Evolutionary conservation across 2,113 vertebrate species (phyloP).

Genomic region (Gobius niger): DNA sequence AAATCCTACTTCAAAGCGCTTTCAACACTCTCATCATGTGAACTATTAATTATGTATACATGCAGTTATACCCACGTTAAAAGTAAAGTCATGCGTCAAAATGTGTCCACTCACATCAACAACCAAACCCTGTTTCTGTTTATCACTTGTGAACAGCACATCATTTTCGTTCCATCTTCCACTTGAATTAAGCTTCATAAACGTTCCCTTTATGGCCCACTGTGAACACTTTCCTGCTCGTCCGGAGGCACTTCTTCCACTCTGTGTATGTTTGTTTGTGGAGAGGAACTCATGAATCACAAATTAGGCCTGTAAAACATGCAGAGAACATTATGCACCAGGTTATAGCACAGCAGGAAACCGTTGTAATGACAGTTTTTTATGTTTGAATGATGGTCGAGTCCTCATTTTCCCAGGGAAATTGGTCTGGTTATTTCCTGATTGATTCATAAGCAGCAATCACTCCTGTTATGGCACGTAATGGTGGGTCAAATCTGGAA

Average conservation of each 20-base stretch:
- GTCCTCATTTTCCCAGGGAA: slow-evolving; percentile 27
- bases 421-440: slow-evolving; percentile 8
- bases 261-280: slow-evolving; percentile 37
- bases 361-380: slow-evolving; percentile 17
- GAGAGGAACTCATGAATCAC: slow-evolving; percentile 9
- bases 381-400: slow-evolving; percentile 3
- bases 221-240: slow-evolving; percentile 43
- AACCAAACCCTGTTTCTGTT: slow-evolving; percentile 26
- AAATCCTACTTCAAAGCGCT: no score
- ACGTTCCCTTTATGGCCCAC: slow-evolving; percentile 55
- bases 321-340: slow-evolving; percentile 8
- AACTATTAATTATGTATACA: no score
- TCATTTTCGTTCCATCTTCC: slow-evolving; percentile 30
- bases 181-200: slow-evolving; percentile 50
- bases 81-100: no score
- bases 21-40: no score
- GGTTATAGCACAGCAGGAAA: slow-evolving; percentile 18
- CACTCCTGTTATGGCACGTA: background rate
- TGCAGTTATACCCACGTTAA: no score
- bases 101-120: background rate
- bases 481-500: background rate
- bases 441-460: background rate
- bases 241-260: slow-evolving; percentile 7
- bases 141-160: slow-evolving; percentile 45
- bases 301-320: slow-evolving; percentile 10